Base-by-base conservation (phyloP, 2,113 vertebrate species). In the Rattus rattus region DNA sequence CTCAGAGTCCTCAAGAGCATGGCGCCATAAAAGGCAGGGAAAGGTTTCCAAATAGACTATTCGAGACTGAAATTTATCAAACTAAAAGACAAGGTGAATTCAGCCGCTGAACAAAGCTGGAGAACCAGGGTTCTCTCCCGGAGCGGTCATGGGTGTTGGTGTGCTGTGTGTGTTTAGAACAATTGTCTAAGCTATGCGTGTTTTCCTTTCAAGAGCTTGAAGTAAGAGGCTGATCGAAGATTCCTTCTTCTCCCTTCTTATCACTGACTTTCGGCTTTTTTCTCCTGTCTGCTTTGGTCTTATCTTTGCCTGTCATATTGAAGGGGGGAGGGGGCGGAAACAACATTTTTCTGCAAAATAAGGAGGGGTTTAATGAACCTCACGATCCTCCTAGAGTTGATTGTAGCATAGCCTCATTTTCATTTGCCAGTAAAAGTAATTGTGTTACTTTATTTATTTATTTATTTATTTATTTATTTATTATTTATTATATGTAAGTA, bases 151-250 rank as follows among this genome's bases (percentile, higher is more conserved):
- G 88, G 61, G 13, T 26, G n/a, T 90, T 73, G 19, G 19, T 28
- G 43, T 22, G 13, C 36, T 54, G 26, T 13, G 8, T 24, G 28
- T 80, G 20, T 43, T 88, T 77, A n/a, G 54, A 24, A 85, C 61
- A 3, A 13, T 47, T 72, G 24, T 65, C 28, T 59, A 12, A n/a
- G n/a, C 77, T 22, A 19, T 47, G 5, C 36, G 36, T 61, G 36
- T 76, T 84, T 75, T 59, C 1, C 20, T 91, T 91, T 96, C 33
- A 92, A 30, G 67, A 96, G 81, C 72, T 33, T 73, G 19, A 92
- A 92, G 36, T 7, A 90, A 73, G 36, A 80, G 17, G 20, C 69
- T 67, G 67, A 47, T 75, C 28, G 56, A 54, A 54, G n/a, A 86
- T 73, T 94, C 59, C 91, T n/a, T 95, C 72, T 33, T 59, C 49